Conservation (phyloP, 1,140 invertebrate genomes). For the Uloborus diversus region DNA sequence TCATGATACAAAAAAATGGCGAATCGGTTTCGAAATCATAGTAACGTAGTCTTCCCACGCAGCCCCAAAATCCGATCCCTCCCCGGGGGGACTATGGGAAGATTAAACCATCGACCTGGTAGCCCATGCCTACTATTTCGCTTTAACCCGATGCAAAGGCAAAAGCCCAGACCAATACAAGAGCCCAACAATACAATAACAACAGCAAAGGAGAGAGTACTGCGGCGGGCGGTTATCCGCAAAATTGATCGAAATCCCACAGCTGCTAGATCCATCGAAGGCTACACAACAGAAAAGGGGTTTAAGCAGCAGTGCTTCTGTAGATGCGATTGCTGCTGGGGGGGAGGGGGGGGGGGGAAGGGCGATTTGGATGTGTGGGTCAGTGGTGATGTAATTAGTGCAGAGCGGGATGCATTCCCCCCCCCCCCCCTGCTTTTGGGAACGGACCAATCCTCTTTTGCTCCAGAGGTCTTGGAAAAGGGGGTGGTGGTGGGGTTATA, state of each 20-base stretch:
- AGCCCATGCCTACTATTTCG: neutral
- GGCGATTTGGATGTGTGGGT: slow-evolving; percentile 47
- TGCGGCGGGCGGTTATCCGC: slow-evolving; percentile 54
- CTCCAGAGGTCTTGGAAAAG: neutral
- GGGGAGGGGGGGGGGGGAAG: neutral
- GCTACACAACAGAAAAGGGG: slow-evolving; percentile 18
- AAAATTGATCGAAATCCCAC: slow-evolving; percentile 57
- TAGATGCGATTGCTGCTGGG: slow-evolving; percentile 20
- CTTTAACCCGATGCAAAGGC: neutral
- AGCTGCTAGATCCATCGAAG: slow-evolving; percentile 18
- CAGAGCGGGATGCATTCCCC: slow-evolving; percentile 19
- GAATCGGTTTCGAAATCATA: no score
- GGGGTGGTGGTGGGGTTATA: neutral
- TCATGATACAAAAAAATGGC: no score
- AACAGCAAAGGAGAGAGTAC: slow-evolving; percentile 3
- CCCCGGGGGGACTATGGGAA: slow-evolving; percentile 28
- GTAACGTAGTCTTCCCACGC: slow-evolving; percentile 34
- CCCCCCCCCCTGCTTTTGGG: neutral
- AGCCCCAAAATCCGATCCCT: neutral
- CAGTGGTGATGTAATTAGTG: slow-evolving; percentile 55
- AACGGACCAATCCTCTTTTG: neutral
- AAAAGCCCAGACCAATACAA: slow-evolving; percentile 16
- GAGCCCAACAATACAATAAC: slow-evolving; percentile 34
- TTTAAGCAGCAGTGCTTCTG: slow-evolving; percentile 43
- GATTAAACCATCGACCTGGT: slow-evolving; percentile 53